Evolutionary conservation across 2,888 invertebrate species (phyloP).

Genomic region (Eutolmus rufibarbis): DNA sequence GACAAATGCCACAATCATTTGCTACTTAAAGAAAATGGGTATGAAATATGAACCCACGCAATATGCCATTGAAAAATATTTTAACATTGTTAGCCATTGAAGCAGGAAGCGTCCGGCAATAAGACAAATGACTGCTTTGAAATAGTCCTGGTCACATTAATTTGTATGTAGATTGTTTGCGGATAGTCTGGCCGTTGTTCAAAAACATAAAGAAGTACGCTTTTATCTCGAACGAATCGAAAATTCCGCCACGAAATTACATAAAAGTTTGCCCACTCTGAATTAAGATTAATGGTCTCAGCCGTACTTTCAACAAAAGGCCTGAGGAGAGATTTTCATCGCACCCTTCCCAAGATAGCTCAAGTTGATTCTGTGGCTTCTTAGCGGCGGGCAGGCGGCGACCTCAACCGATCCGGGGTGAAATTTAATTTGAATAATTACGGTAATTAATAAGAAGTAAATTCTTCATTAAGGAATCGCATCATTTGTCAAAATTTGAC

Average conservation of each 20-base stretch:
- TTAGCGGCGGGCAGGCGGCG: neutral
- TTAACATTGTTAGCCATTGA: neutral
- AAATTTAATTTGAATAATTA: slow-evolving; percentile 45
- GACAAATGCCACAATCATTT: neutral
- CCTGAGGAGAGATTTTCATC: slow-evolving; percentile 19
- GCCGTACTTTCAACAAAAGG: slow-evolving; percentile 51
- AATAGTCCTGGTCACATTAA: neutral
- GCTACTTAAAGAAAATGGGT: neutral
- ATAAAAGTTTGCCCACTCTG: slow-evolving; percentile 1
- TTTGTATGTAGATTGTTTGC: neutral
- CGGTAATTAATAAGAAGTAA: slow-evolving; percentile 44
- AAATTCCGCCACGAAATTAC: slow-evolving; percentile 17
- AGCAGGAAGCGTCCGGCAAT: neutral
- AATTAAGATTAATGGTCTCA: slow-evolving; percentile 51
- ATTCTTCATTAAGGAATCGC: slow-evolving; percentile 43
- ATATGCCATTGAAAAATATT: neutral
- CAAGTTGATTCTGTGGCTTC: slow-evolving; percentile 1
- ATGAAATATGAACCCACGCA: neutral
- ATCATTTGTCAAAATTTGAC: slow-evolving; percentile 52
- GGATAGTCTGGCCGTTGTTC: neutral
- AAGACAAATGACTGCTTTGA: neutral
- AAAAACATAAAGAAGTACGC: slow-evolving; percentile 20
- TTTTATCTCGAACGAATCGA: slow-evolving; percentile 9
- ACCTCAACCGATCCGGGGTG: neutral
- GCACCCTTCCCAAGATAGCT: neutral